phyloP scores from a whole-genome alignment of 2,113 vertebrate species.

The Hystrix brachyura region DNA sequence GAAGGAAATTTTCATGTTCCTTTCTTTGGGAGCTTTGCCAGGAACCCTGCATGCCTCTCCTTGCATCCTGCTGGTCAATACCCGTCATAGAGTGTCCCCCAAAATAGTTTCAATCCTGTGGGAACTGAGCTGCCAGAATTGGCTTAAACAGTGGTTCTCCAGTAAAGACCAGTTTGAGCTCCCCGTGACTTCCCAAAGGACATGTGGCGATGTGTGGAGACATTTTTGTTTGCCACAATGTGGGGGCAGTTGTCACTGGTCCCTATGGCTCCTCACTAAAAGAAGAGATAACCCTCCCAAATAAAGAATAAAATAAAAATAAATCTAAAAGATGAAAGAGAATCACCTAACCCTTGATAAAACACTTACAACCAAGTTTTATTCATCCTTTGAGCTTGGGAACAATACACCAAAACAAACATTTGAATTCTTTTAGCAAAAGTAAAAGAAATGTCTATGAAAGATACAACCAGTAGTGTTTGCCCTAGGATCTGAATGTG shows the following conservation, averaged over 20 bases:
- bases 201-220: neutral
- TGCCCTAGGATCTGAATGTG: neutral
- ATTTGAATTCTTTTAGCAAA: neutral
- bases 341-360: neutral
- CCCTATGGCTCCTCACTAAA: neutral
- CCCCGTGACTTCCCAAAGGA: neutral
- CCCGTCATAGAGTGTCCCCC: fast-evolving
- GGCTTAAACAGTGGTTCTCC: neutral
- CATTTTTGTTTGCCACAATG: neutral
- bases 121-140: neutral
- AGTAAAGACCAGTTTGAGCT: neutral
- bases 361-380: neutral
- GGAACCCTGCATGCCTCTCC: neutral
- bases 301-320: neutral
- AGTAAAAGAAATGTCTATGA: neutral
- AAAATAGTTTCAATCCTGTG: neutral
- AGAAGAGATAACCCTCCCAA: neutral
- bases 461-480: neutral
- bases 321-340: neutral
- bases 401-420: neutral
- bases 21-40: neutral
- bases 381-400: neutral
- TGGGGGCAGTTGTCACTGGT: neutral
- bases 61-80: neutral
- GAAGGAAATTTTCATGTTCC: neutral